Conservation (phyloP, 2,113 vertebrate genomes). For the Scomber colias region DNA sequence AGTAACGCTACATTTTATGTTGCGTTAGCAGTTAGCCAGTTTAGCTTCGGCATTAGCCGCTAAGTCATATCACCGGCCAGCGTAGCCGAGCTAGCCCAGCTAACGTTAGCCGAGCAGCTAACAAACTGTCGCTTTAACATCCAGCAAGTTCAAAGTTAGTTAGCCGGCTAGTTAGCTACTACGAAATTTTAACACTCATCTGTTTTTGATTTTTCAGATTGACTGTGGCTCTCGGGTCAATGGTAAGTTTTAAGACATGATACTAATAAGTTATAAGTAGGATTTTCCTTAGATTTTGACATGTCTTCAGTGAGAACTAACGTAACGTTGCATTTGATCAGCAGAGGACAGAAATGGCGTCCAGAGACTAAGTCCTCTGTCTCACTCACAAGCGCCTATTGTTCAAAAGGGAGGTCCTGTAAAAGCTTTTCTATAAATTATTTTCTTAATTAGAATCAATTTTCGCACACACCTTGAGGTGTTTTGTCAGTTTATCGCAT, state of each 20-base stretch:
- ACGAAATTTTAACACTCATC: conserved; percentile 59
- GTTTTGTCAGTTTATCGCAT: conserved; percentile 63
- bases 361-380: conserved; percentile 99
- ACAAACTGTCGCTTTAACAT: conserved; percentile 59
- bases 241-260: conserved; percentile 88
- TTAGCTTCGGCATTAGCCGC: conserved; percentile 56
- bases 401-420: conserved; percentile 91
- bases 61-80: conserved; percentile 39
- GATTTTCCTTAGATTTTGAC: conserved; percentile 1
- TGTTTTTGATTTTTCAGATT: conserved; percentile 86
- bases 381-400: conserved; percentile 97
- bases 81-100: conserved; percentile 23
- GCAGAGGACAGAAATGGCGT: conserved; percentile 96
- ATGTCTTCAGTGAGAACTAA: conserved; percentile 34
- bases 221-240: conserved; percentile 92
- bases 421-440: conserved; percentile 58
- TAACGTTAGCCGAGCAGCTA: conserved; percentile 65
- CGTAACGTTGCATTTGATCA: conserved; percentile 68
- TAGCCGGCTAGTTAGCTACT: conserved; percentile 74
- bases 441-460: conserved; percentile 11
- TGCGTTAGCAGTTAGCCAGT: conserved; percentile 31
- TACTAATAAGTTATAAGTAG: neutral
- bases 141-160: conserved; percentile 85
- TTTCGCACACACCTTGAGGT: conserved; percentile 65
- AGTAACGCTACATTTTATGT: neutral